Base-by-base conservation (phyloP, 2,888 invertebrate genomes). In the Mimumesa dahlbomi region DNA sequence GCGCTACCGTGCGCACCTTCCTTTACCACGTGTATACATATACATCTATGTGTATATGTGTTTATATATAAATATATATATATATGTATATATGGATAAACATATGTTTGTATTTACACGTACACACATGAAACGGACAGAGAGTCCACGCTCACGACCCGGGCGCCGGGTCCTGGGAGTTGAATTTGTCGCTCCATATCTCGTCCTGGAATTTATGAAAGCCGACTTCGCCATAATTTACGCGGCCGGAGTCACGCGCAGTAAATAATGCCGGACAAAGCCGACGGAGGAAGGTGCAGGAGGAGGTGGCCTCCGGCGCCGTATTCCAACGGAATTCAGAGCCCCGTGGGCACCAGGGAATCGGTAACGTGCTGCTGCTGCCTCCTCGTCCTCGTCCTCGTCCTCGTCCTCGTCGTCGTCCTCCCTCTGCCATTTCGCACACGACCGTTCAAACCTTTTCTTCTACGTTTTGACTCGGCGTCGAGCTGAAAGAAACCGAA, bases 171-270 rank as follows among this genome's bases (percentile, higher is more conserved):
- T 72, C 77, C 80, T 59, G 76, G 75, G 82, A 84, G 82, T 81
- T 83, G 82, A 85, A 85, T 85, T 85, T 85, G 85, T 84, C 85
- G 85, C 84, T 85, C 85, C 84, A 85, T 85, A 85, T 85, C 85
- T 84, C 79, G 81, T 75, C 75, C 34, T 13, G 72, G 76, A 84
- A 85, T 85, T 85, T 85, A 85, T 85, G 85, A 84, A 84, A 84
- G 80, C 78, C 81, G 75, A 73, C 75, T 73, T 73, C 75, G 73
- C 81, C 73, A 84, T 85, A 85, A 85, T 84, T 85, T 82, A 85
- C 85, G 72, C 79, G 77, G 69, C 68, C 71, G 65, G 53, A 69
- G 67, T 72, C 45, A 64, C 49, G 50, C 58, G 80, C 75, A 75
- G 83, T 84, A 82, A 82, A 85, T 84, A 85, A 85, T 76, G 48